Evolutionary conservation across 1,140 invertebrate genomes (phyloP), one percentile per base, ranked within the genome.

Genomic region (Anoplophora glabripennis): DNA sequence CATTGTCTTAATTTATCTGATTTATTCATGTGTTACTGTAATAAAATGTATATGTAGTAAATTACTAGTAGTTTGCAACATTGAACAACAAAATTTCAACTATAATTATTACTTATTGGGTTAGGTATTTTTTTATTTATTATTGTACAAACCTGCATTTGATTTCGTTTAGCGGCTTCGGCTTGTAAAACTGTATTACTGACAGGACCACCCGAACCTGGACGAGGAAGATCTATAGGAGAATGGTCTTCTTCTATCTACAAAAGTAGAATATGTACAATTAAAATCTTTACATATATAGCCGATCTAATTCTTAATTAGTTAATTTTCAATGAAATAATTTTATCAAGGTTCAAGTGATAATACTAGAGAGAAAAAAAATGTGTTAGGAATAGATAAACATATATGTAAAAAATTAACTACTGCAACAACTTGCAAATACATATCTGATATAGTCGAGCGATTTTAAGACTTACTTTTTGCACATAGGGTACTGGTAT

Each of bases 401-500:
- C 37, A n/a, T 14, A 28, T n/a, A 18, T 40, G 4, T 17, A 34
- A 38, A 54, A 14, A 18, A 18, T 28, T 3, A 28, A 28, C 21
- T 28, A 28, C 21, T 28, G 3, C 5, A 28, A 28, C 5, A 28
- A 28, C 5, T 28, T 3, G 5, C 3, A 28, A 28, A 28, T 28
- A 3, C 2, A 28, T 28, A 28, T 3, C 21, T 28, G 5, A 28
- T 28, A 28, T 3, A 28, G 21, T 3, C 21, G 21, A 28, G 5
- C 21, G n/a, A 28, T 28, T 28, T 28, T 28, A n/a, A 28, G 5
- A 49, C 66, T 80, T 72, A 86, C 84, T 73, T 81, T 87, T 76
- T 90, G 86, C 40, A 98, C 89, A 78, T 99, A 99, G 7, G 94
- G 94, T 45, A 97, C 95, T 18, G 96, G 96, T 66, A 99, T 97